Evolutionary conservation across 2,888 invertebrate species (phyloP), one percentile per base, ranked within the genome.

Genomic region (Pycnomerus fuliginosus): DNA sequence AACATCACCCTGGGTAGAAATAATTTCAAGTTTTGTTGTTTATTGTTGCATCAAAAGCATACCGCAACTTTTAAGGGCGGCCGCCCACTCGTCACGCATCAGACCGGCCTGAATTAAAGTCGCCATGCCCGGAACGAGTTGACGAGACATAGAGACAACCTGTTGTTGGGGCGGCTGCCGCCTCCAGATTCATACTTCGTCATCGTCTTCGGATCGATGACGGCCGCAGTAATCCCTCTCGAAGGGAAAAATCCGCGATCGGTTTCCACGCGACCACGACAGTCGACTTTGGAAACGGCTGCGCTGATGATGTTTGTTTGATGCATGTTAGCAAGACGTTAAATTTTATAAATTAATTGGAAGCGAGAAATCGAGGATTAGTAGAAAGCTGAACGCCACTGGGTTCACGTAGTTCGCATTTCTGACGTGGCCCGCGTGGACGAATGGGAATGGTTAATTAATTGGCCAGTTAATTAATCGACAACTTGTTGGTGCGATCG

Each of bases 391-490:
- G n/a, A n/a, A n/a, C n/a, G n/a, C n/a, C n/a, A n/a, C n/a, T n/a
- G n/a, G n/a, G n/a, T n/a, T n/a, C n/a, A n/a, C n/a, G n/a, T n/a
- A n/a, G n/a, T n/a, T n/a, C n/a, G n/a, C n/a, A n/a, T n/a, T n/a
- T n/a, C n/a, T n/a, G n/a, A n/a, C n/a, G n/a, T n/a, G n/a, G n/a
- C n/a, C n/a, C n/a, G n/a, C n/a, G n/a, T n/a, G n/a, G n/a, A n/a
- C n/a, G n/a, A n/a, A n/a, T n/a, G n/a, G n/a, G 46, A 50, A 42
- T 40, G 48, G 48, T 35, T 52, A 55, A 53, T 55, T 55, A 55
- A 55, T 52, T 44, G 44, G 37, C 43, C 41, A 31, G 37, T 44
- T 53, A 55, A 55, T 53, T 52, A 53, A 34, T 38, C 37, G 49
- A 33, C 51, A 48, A 53, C 53, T 55, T 53, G 52, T 55, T 52